These are phyloP conservation scores for Oryzias dopingdopingensis DNA, from an alignment of 2,797 vertebrate genomes.

Conservation along the genomic window DNA sequence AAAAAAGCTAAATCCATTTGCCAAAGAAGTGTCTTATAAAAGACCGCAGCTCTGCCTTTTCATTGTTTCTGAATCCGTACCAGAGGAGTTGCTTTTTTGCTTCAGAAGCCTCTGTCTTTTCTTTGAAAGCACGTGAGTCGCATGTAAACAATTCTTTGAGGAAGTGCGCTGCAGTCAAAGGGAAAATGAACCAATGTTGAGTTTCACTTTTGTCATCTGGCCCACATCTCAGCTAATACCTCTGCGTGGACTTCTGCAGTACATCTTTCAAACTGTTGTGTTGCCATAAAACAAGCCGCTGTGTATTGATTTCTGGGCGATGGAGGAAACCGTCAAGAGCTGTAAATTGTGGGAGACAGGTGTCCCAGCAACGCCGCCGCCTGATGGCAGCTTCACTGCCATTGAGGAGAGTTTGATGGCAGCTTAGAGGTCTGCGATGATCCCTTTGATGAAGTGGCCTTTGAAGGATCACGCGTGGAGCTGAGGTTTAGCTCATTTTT, in stretches of 20 bases:
- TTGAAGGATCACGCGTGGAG: slow-evolving; percentile 26
- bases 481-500: slow-evolving; percentile 39
- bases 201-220: slow-evolving; percentile 53
- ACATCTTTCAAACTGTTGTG: slow-evolving; percentile 44
- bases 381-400: slow-evolving; percentile 41
- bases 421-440: slow-evolving; percentile 44
- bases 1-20: too few relatives aligned
- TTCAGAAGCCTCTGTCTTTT: slow-evolving; percentile 39
- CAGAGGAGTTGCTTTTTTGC: slow-evolving; percentile 34
- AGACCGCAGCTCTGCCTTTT: not conserved
- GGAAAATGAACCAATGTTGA: slow-evolving; percentile 64
- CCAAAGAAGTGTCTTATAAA: not conserved
- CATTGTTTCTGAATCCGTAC: slow-evolving; percentile 25
- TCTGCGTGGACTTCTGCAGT: slow-evolving; percentile 18
- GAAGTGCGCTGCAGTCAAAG: slow-evolving; percentile 68
- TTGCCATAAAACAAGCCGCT: slow-evolving; percentile 59
- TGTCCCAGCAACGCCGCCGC: slow-evolving; percentile 42
- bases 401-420: slow-evolving; percentile 46
- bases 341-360: slow-evolving; percentile 57
- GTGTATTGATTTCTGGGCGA: slow-evolving; percentile 62
- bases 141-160: slow-evolving; percentile 76
- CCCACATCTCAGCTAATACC: slow-evolving; percentile 44
- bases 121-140: slow-evolving; percentile 72
- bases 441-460: slow-evolving; percentile 56
- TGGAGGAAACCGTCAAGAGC: slow-evolving; percentile 43